Evolutionary conservation across 2,113 vertebrate species (phyloP).

Genomic region (Oplegnathus fasciatus): DNA sequence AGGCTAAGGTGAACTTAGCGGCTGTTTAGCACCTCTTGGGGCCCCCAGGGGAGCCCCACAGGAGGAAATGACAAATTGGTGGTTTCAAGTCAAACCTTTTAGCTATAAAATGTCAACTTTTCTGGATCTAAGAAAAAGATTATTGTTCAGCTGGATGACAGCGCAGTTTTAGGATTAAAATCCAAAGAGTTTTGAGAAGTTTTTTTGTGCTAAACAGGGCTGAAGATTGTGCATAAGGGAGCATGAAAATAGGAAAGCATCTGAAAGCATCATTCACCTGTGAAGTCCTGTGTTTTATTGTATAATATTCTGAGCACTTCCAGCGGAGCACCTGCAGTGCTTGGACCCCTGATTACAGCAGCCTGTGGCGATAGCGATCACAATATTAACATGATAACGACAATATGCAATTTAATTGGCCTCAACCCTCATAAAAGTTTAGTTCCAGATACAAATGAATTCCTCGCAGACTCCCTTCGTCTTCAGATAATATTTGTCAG

Average conservation of each 20-base stretch:
- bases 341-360: background rate
- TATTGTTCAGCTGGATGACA: background rate
- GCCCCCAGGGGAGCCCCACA: background rate
- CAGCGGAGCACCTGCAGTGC: background rate
- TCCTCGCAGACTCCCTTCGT: background rate
- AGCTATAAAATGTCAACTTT: slow-evolving; percentile 21
- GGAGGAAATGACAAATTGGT: slow-evolving; percentile 17
- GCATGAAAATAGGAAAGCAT: background rate
- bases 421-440: background rate
- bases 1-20: slow-evolving; percentile 12
- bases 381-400: background rate
- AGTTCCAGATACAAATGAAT: background rate
- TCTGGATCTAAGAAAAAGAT: background rate
- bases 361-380: background rate
- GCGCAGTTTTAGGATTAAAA: background rate
- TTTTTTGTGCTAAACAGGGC: background rate
- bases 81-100: slow-evolving; percentile 2
- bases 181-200: background rate
- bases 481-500: background rate
- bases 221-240: background rate
- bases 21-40: slow-evolving; percentile 1
- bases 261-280: background rate
- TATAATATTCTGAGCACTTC: background rate
- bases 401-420: background rate
- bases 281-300: background rate